These are phyloP conservation scores for Sitodiplosis mosellana DNA, from an alignment of 1,140 invertebrate species.

Conservation along the genomic window DNA sequence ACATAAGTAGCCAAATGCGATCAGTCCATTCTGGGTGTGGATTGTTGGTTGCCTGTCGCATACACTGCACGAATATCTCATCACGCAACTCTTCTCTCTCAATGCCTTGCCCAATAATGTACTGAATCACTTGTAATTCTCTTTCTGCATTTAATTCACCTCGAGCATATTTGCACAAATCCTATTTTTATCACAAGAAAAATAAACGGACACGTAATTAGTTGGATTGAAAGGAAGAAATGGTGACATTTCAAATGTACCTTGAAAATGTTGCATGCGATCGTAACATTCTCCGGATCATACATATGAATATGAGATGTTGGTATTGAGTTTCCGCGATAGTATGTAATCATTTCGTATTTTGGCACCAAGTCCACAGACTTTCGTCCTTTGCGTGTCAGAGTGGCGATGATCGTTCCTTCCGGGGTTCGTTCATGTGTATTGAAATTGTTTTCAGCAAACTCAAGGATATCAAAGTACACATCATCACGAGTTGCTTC, in stretches of 20 bases:
- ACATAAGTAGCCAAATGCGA: slow-evolving; percentile 74
- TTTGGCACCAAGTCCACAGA: slow-evolving; percentile 65
- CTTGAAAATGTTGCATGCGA: slow-evolving; percentile 79
- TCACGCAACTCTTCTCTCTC: slow-evolving; percentile 76
- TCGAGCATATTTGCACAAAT: slow-evolving; percentile 69
- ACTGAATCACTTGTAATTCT: slow-evolving; percentile 66
- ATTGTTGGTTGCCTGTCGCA: slow-evolving; percentile 70
- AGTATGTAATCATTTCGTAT: slow-evolving; percentile 83
- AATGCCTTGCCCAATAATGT: slow-evolving; percentile 66
- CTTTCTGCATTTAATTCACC: slow-evolving; percentile 68
- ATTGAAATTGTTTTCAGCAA: slow-evolving; percentile 87
- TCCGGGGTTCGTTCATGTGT: slow-evolving; percentile 68
- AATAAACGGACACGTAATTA: neutral
- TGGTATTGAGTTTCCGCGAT: slow-evolving; percentile 71
- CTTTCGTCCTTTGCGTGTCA: slow-evolving; percentile 60
- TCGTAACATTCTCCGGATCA: slow-evolving; percentile 80
- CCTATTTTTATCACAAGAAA: too few relatives aligned
- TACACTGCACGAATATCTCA: slow-evolving; percentile 77
- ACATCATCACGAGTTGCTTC: slow-evolving; percentile 24
- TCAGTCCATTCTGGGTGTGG: slow-evolving; percentile 61
- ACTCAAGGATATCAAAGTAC: slow-evolving; percentile 75
- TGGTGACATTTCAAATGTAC: slow-evolving; percentile 33
- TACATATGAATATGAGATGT: slow-evolving; percentile 90
- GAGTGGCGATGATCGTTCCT: slow-evolving; percentile 73
- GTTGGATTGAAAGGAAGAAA: slow-evolving; percentile 13